These are phyloP conservation scores for Rotaria magnacalcarata DNA, from an alignment of 2,888 invertebrate species.

Conservation along the genomic window DNA sequence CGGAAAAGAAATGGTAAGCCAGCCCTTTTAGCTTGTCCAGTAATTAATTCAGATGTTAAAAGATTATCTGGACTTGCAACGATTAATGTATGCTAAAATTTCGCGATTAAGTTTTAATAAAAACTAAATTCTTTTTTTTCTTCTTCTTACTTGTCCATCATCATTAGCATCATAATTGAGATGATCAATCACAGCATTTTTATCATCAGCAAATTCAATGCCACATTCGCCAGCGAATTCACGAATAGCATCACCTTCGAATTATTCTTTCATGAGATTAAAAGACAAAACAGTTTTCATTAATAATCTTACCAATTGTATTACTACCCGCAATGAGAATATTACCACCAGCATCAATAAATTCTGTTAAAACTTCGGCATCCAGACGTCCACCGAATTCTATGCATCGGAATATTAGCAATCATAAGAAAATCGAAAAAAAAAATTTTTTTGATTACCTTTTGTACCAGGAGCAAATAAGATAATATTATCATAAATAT, in stretches of 20 bases:
- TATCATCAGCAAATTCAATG: conserved; percentile 69
- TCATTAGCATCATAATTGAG: conserved; percentile 84
- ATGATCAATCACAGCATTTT: conserved; percentile 85
- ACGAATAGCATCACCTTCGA: conserved; percentile 76
- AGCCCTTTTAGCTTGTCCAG: conserved; percentile 66
- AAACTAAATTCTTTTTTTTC: too few relatives aligned
- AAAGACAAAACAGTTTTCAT: not conserved
- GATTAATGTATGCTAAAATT: conserved; percentile 70
- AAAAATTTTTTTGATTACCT: conserved; percentile 54
- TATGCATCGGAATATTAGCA: conserved; percentile 48
- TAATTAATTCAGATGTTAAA: conserved; percentile 79
- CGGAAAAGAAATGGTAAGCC: conserved; percentile 72
- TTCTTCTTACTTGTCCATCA: conserved; percentile 65
- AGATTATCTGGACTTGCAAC: conserved; percentile 78
- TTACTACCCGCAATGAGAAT: conserved; percentile 85
- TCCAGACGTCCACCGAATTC: conserved; percentile 64
- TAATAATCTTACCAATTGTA: conserved; percentile 64
- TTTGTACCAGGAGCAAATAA: conserved; percentile 93
- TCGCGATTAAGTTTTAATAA: not conserved
- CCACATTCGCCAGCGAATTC: conserved; percentile 95
- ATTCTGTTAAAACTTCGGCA: conserved; percentile 80
- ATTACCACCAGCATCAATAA: conserved; percentile 85
- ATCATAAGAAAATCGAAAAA: not conserved
- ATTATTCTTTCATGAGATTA: not conserved
- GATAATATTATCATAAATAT: conserved; percentile 85